Base-by-base conservation (phyloP, 1,140 invertebrate species). In the Lepidurus packardi region DNA sequence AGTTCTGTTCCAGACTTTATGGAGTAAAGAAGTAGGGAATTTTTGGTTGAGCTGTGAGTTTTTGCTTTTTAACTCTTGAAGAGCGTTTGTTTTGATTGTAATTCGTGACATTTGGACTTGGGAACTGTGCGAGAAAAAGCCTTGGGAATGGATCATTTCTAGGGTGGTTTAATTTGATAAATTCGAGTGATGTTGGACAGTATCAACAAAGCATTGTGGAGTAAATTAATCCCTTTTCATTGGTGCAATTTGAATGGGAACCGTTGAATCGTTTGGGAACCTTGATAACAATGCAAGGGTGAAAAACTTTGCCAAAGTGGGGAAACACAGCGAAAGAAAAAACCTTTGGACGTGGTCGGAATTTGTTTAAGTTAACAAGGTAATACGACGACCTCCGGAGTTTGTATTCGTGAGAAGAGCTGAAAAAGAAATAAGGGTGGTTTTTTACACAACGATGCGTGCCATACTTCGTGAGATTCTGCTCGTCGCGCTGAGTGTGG, bases 301-400 rank as follows among this genome's bases (percentile, higher is more conserved):
- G 53, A 65, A 65, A n/a, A 65, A 34, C 34, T 34, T 34, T 34
- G 9, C 53, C 8, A 65, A 7, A 65, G 53, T n/a, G 16, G 1
- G 5, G 53, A 7, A 65, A 65, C 53, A 21, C 21, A 65, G 4
- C 10, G 10, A 65, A 21, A 1, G 53, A 13, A 65, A 34, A 34
- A 34, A 34, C 34, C 34, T 21, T 65, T 1, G n/a, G 53, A 65
- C 8, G 53, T 65, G 53, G 16, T 65, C 16, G 53, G 53, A 65
- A 65, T 65, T 34, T 65, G 53, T 65, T 65, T 65, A 21, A 13
- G 53, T 65, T 65, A 65, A 65, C 53, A 65, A 65, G 53, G 53
- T 13, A 34, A 34, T 4, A 7, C 53, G 16, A 21, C 16, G 53
- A 65, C 53, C 47, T 65, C 47, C 53, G 16, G 53, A 65, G 53